Percentiles rank a stretch among this genome's conserved stretches.
phyloP scores from a whole-genome alignment of 2,113 vertebrate species.

The Marmota monax region DNA sequence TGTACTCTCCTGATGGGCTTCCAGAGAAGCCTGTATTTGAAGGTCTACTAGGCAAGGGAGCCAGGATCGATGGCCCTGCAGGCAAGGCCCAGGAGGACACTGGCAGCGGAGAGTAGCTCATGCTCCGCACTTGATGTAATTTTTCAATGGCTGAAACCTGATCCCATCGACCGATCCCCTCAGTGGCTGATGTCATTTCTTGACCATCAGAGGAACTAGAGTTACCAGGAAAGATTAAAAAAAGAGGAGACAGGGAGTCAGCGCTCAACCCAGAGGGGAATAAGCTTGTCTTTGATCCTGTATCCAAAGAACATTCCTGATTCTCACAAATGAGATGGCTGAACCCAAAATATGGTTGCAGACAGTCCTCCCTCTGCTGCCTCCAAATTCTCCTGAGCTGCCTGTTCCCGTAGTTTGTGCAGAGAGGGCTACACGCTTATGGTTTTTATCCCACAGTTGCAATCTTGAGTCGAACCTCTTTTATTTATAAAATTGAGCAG shows the following conservation, averaged over 20 bases:
- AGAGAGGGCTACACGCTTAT: slow-evolving; percentile 77
- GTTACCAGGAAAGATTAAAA: slow-evolving; percentile 75
- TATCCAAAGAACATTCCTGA: slow-evolving; percentile 81
- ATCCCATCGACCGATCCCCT: slow-evolving; percentile 62
- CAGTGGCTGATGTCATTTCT: slow-evolving; percentile 82
- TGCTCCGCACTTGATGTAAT: slow-evolving; percentile 80
- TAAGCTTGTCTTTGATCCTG: slow-evolving; percentile 82
- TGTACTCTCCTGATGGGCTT: background rate
- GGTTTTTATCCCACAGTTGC: slow-evolving; percentile 73
- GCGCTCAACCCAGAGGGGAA: slow-evolving; percentile 75
- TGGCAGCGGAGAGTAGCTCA: slow-evolving; percentile 78
- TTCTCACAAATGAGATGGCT: slow-evolving; percentile 82
- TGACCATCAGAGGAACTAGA: slow-evolving; percentile 72
- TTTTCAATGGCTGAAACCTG: slow-evolving; percentile 82
- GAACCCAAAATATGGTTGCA: slow-evolving; percentile 79
- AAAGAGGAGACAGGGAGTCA: slow-evolving; percentile 52
- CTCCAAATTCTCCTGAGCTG: slow-evolving; percentile 68
- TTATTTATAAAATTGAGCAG: slow-evolving; percentile 86
- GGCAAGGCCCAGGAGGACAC: slow-evolving; percentile 79
- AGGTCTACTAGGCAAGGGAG: slow-evolving; percentile 58
- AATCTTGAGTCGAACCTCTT: slow-evolving; percentile 85
- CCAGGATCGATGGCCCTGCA: slow-evolving; percentile 72
- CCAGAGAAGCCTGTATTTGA: slow-evolving; percentile 73
- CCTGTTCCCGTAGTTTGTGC: slow-evolving; percentile 79
- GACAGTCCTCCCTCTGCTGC: background rate